phyloP scores from a whole-genome alignment of 2,113 vertebrate species.

The Hemiscyllium ocellatum region DNA sequence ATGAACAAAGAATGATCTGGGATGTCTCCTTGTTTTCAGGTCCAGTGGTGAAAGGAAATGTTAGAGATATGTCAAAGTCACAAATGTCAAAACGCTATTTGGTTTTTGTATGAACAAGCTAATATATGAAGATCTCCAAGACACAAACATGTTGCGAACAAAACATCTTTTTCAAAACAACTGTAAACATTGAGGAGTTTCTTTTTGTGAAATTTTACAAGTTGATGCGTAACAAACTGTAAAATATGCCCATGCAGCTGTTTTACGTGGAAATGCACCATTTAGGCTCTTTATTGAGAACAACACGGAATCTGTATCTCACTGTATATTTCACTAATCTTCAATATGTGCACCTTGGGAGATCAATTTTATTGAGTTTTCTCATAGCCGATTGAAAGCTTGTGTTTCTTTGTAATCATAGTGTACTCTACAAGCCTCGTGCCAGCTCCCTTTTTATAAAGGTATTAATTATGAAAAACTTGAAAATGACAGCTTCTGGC shows the following conservation, averaged over 20 bases:
- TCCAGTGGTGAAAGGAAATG: neutral
- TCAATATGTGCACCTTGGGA: neutral
- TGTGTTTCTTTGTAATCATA: neutral
- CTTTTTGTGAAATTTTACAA: neutral
- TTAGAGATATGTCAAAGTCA: neutral
- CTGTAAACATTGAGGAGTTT: neutral
- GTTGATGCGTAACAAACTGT: neutral
- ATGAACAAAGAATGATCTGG: no score
- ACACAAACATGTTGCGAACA: neutral
- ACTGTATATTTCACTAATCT: neutral
- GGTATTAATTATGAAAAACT: neutral
- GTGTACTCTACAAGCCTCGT: neutral
- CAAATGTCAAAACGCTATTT: neutral
- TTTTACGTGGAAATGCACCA: neutral
- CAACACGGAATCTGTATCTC: neutral
- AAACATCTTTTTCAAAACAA: neutral
- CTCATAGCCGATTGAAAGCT: neutral
- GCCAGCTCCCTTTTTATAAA: neutral
- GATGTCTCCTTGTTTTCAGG: neutral
- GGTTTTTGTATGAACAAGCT: neutral
- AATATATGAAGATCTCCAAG: neutral
- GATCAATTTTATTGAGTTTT: neutral
- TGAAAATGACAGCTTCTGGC: neutral
- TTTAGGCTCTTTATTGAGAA: neutral
- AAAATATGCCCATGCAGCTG: neutral